Conservation (phyloP, 1,140 invertebrate species). For the Papilio polytes region DNA sequence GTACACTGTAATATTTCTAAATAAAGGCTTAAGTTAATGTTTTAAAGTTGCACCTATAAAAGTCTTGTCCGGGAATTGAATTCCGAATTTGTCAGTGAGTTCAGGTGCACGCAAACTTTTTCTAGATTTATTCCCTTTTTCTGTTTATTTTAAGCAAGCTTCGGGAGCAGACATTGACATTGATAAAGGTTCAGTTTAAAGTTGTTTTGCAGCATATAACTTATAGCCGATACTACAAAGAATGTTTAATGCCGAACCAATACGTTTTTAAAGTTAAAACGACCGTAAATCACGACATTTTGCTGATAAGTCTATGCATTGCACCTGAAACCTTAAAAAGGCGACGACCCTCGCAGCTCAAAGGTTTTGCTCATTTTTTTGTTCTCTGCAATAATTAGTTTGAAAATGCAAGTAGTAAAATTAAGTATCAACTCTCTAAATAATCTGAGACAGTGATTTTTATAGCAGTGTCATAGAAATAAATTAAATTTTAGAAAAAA, state of each 20-base stretch:
- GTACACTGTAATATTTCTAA: background rate
- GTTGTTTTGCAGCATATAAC: slow-evolving; percentile 26
- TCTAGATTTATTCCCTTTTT: slow-evolving; percentile 23
- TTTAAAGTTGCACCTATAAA: background rate
- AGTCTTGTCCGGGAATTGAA: background rate
- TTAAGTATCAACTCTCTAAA: background rate
- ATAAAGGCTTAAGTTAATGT: background rate
- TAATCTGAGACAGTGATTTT: background rate
- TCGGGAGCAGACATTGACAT: slow-evolving; percentile 8
- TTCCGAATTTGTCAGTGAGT: background rate
- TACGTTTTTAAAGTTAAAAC: background rate
- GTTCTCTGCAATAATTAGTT: background rate
- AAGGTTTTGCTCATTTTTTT: background rate
- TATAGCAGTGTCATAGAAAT: background rate
- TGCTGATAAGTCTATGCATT: background rate
- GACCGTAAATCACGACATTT: slow-evolving; percentile 19
- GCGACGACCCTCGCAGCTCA: background rate
- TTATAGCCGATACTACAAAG: slow-evolving; percentile 23
- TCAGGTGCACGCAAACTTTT: background rate
- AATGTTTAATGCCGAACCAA: slow-evolving; percentile 15
- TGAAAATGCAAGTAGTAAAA: background rate
- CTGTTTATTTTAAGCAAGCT: slow-evolving; percentile 19
- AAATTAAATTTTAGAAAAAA: background rate
- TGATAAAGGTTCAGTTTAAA: slow-evolving; percentile 31
- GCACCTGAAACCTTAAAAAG: slow-evolving; percentile 21